A percentile compares a stretch with the other conserved stretches of the same genome.
These are phyloP conservation scores for Hemibagrus wyckioides DNA, from an alignment of 2,113 vertebrate genomes.

Conservation along the genomic window DNA sequence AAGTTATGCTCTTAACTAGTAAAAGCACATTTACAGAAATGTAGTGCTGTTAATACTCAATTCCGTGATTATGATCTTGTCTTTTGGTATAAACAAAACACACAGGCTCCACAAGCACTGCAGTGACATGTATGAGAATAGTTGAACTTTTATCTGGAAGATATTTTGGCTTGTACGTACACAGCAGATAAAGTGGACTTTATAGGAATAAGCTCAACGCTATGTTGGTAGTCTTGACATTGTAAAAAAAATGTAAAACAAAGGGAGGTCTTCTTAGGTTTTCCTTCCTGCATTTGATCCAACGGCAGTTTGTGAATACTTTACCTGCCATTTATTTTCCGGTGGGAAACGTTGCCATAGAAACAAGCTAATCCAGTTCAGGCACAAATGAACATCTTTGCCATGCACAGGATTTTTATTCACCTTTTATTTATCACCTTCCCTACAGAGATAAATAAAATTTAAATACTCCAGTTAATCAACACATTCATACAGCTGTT, in stretches of 20 bases:
- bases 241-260: neutral
- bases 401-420: constrained; percentile 46
- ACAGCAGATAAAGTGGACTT: neutral
- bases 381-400: constrained; percentile 33
- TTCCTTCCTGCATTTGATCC: neutral
- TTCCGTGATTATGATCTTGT: neutral
- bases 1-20: neutral
- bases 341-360: constrained; percentile 39
- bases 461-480: constrained; percentile 59
- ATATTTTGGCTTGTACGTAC: neutral
- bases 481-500: constrained; percentile 67
- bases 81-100: neutral
- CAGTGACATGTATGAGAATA: neutral
- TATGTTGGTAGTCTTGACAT: neutral
- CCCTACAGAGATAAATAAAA: constrained; percentile 65
- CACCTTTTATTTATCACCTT: constrained; percentile 67
- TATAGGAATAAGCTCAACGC: neutral
- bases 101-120: neutral
- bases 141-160: neutral
- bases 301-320: constrained; percentile 9
- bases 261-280: neutral
- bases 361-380: constrained; percentile 43
- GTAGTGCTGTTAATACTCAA: neutral
- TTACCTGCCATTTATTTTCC: constrained; percentile 12
- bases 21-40: neutral